phyloP scores from a whole-genome alignment of 2,797 vertebrate genomes.

The Rousettus madagascariensis region DNA sequence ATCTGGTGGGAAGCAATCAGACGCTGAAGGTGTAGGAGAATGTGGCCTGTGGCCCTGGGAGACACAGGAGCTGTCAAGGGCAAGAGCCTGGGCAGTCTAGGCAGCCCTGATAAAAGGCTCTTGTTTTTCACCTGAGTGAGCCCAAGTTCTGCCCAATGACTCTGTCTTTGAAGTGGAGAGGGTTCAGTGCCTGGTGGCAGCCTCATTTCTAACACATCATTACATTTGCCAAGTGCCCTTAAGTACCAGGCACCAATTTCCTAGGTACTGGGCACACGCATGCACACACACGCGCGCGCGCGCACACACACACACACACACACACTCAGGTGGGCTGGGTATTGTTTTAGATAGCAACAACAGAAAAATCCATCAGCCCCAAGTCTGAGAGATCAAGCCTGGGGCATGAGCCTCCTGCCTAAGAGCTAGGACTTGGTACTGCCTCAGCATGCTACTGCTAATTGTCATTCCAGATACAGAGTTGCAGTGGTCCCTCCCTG shows the following conservation, averaged over 20 bases:
- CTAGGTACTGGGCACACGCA: not conserved
- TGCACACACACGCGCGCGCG: no score
- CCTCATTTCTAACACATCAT: conserved; percentile 61
- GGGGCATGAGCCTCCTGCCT: not conserved
- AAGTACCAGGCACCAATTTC: not conserved
- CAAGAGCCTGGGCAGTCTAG: not conserved
- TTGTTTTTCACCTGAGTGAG: conserved; percentile 51
- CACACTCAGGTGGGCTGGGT: not conserved
- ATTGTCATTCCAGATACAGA: not conserved
- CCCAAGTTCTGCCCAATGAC: conserved; percentile 41
- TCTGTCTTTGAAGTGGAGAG: conserved; percentile 68
- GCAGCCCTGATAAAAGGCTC: conserved; percentile 9
- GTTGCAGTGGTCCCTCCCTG: not conserved
- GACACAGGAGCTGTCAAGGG: not conserved
- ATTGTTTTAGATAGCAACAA: not conserved
- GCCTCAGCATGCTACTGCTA: not conserved
- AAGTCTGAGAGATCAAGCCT: not conserved
- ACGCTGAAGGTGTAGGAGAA: not conserved
- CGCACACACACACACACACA: not conserved
- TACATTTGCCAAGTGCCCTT: conserved; percentile 44
- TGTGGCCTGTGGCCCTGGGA: not conserved
- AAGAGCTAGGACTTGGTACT: not conserved
- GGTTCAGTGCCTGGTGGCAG: conserved; percentile 52
- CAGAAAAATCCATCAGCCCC: not conserved
- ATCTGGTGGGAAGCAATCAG: not conserved